Evolutionary conservation across 2,797 vertebrate genomes (phyloP).

Genomic region (Knipowitschia caucasica): DNA sequence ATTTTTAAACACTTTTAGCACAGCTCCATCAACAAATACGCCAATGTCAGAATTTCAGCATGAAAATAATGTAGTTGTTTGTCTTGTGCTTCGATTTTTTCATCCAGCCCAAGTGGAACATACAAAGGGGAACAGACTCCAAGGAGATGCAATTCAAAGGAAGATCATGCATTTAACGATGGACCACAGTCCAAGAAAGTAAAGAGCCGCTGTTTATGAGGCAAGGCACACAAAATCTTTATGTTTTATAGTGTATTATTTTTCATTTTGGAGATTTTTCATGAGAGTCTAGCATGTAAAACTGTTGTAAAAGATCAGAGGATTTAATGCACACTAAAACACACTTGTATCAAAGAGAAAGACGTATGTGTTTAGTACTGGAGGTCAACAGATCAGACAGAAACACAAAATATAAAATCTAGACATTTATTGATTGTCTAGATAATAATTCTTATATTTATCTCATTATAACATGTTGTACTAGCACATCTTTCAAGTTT

Average conservation of each 20-base stretch:
- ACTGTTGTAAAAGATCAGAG: slow-evolving; percentile 5
- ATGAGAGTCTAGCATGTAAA: neutral
- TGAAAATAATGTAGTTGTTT: no score
- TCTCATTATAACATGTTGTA: neutral
- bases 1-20: no score
- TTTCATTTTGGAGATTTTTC: neutral
- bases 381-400: neutral
- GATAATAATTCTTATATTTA: neutral
- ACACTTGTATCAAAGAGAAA: neutral
- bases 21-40: no score
- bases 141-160: slow-evolving; percentile 63
- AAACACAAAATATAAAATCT: neutral
- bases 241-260: slow-evolving; percentile 3
- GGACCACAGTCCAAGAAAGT: slow-evolving; percentile 49
- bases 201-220: slow-evolving; percentile 1
- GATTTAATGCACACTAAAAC: neutral
- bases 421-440: no score
- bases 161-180: slow-evolving; percentile 68
- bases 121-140: slow-evolving; percentile 51
- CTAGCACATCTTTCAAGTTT: neutral
- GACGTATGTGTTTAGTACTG: neutral
- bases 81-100: no score
- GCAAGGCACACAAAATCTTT: slow-evolving; percentile 2
- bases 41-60: no score
- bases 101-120: slow-evolving; percentile 61